A percentile compares a stretch with the other conserved stretches of the same genome.
phyloP scores from a whole-genome alignment of 2,888 invertebrate genomes.

The Schizotus pectinicornis region DNA sequence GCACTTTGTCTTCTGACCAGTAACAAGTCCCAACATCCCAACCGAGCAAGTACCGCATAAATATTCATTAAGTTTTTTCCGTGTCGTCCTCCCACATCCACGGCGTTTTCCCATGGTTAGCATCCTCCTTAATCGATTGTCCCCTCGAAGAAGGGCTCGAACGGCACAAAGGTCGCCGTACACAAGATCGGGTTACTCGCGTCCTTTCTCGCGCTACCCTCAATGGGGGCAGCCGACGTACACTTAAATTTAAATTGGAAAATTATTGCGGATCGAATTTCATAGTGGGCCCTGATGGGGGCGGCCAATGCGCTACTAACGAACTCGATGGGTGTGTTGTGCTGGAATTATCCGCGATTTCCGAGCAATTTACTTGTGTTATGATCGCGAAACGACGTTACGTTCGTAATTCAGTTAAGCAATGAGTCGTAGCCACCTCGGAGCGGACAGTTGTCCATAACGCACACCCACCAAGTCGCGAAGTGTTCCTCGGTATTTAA shows the following conservation, averaged over 20 bases:
- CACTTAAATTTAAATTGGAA: conserved; percentile 17
- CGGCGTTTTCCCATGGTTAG: conserved; percentile 24
- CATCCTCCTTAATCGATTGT: conserved; percentile 16
- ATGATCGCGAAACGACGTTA: not conserved
- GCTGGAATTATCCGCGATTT: conserved; percentile 12
- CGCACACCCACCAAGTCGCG: conserved; percentile 32
- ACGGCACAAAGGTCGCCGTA: conserved; percentile 8
- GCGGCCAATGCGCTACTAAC: conserved; percentile 4
- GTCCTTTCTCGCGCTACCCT: conserved; percentile 3
- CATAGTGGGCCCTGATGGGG: conserved; percentile 17
- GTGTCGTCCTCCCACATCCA: conserved; percentile 19
- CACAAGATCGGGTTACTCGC: conserved; percentile 16
- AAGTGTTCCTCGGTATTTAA: conserved; percentile 38
- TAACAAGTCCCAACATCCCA: conserved; percentile 18
- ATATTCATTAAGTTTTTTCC: conserved; percentile 24
- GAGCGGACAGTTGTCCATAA: conserved; percentile 28
- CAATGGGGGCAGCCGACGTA: conserved; percentile 19
- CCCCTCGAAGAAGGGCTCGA: not conserved
- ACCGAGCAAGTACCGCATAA: conserved; percentile 15
- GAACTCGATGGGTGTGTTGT: conserved; percentile 1
- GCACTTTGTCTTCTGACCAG: conserved; percentile 20
- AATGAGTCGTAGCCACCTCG: conserved; percentile 26
- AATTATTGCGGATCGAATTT: conserved; percentile 20
- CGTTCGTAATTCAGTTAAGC: conserved; percentile 10
- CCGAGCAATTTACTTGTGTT: conserved; percentile 17